These are phyloP conservation scores for Dufourea novaeangliae DNA, from an alignment of 1,140 invertebrate species.

Conservation along the genomic window DNA sequence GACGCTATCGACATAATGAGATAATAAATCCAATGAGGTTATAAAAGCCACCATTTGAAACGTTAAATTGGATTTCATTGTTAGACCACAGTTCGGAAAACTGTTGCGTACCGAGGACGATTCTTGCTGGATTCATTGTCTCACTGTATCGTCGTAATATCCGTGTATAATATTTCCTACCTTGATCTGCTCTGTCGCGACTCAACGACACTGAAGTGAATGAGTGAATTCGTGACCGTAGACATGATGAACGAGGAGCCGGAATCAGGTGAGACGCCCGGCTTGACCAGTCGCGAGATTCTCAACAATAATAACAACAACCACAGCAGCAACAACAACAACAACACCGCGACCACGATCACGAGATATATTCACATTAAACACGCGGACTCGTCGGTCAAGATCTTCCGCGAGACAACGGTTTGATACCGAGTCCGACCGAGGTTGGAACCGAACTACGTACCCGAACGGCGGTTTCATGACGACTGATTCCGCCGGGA, in stretches of 20 bases:
- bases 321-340: conserved; percentile 64
- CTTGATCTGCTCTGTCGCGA: conserved; percentile 52
- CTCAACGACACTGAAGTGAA: background rate
- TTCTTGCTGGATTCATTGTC: too few species aligned
- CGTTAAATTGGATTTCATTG: too few species aligned
- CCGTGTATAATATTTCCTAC: background rate
- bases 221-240: conserved; percentile 67
- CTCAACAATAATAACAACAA: conserved; percentile 64
- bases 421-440: conserved; percentile 74
- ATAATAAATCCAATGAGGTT: too few species aligned
- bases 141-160: too few species aligned
- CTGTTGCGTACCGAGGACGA: too few species aligned
- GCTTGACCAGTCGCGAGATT: conserved; percentile 61
- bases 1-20: too few species aligned
- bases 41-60: background rate
- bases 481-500: background rate
- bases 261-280: conserved; percentile 55
- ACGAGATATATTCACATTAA: conserved; percentile 82
- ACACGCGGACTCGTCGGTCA: conserved; percentile 81
- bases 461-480: background rate
- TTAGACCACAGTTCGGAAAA: too few species aligned
- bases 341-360: conserved; percentile 76
- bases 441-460: background rate
- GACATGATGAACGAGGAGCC: conserved; percentile 68
- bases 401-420: conserved; percentile 82